phyloP scores from a whole-genome alignment of 2,797 vertebrate species.

The Helostoma temminkii region DNA sequence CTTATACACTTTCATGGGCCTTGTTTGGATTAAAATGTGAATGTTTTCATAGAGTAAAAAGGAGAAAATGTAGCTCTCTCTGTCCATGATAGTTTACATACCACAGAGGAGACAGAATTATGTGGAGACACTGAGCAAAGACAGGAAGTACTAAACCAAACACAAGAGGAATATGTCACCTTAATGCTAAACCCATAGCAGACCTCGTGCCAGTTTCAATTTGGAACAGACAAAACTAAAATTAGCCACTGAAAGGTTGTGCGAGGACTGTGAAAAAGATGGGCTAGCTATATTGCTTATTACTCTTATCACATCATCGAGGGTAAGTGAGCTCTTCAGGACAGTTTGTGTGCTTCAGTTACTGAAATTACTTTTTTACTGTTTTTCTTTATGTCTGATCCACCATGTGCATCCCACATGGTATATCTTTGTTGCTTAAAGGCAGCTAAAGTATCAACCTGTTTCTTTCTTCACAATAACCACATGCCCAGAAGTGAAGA shows the following conservation, averaged over 20 bases:
- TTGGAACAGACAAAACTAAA: conserved; percentile 38
- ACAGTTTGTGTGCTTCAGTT: conserved; percentile 22
- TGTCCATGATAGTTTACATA: conserved; percentile 59
- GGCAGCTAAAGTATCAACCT: conserved; percentile 39
- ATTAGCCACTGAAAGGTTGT: conserved; percentile 38
- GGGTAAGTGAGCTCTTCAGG: neutral
- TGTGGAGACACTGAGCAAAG: conserved; percentile 47
- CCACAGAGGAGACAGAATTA: conserved; percentile 52
- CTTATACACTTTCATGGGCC: neutral
- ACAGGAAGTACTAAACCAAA: conserved; percentile 69
- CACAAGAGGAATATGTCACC: conserved; percentile 66
- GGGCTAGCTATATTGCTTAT: conserved; percentile 41
- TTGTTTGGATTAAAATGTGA: conserved; percentile 6
- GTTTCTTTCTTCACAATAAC: conserved; percentile 29
- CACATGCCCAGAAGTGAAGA: conserved; percentile 51
- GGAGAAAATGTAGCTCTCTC: conserved; percentile 13
- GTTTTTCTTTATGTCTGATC: conserved; percentile 22
- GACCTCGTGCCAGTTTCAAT: conserved; percentile 39
- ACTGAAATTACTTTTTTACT: conserved; percentile 1
- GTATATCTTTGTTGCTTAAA: conserved; percentile 33
- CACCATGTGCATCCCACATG: conserved; percentile 54
- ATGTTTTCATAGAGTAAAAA: conserved; percentile 1
- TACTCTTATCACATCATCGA: conserved; percentile 38
- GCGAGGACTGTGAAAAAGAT: conserved; percentile 36
- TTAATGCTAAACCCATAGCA: conserved; percentile 48